Percentiles rank a stretch among this genome's conserved stretches.
These are phyloP conservation scores for Pristiophorus japonicus DNA, from an alignment of 2,113 vertebrate genomes.

Conservation along the genomic window DNA sequence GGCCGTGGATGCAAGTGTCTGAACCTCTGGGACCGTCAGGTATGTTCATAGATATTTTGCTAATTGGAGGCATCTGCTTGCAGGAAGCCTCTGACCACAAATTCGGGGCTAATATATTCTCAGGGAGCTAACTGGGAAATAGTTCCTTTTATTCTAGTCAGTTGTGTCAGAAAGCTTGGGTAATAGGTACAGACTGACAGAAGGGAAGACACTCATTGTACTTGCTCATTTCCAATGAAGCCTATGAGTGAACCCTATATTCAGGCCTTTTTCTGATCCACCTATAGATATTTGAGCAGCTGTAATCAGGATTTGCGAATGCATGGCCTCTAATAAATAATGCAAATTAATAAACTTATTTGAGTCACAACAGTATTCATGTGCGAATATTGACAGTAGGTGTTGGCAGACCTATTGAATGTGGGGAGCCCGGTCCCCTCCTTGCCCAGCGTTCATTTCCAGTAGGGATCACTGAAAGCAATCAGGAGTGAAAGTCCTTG, in stretches of 20 bases:
- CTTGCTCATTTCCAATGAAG: not conserved
- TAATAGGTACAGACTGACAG: not conserved
- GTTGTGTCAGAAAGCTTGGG: not conserved
- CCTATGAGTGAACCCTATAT: not conserved
- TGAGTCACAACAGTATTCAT: not conserved
- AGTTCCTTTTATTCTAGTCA: not conserved
- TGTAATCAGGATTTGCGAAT: not conserved
- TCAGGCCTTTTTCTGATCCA: not conserved
- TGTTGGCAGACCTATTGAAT: not conserved
- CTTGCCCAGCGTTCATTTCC: not conserved
- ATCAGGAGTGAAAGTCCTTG: not conserved
- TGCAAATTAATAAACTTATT: not conserved
- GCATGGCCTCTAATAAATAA: not conserved
- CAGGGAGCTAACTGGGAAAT: not conserved
- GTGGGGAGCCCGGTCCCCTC: not conserved
- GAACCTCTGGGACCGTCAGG: no score
- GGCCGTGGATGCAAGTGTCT: no score
- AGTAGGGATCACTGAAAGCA: not conserved
- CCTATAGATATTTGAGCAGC: not conserved
- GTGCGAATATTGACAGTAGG: not conserved
- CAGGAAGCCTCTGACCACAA: no score
- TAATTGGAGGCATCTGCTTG: no score
- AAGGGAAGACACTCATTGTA: not conserved
- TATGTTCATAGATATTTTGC: no score
- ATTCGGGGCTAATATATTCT: no score